Base-by-base conservation (phyloP, 2,888 invertebrate genomes). In the Watsonalla cultraria region DNA sequence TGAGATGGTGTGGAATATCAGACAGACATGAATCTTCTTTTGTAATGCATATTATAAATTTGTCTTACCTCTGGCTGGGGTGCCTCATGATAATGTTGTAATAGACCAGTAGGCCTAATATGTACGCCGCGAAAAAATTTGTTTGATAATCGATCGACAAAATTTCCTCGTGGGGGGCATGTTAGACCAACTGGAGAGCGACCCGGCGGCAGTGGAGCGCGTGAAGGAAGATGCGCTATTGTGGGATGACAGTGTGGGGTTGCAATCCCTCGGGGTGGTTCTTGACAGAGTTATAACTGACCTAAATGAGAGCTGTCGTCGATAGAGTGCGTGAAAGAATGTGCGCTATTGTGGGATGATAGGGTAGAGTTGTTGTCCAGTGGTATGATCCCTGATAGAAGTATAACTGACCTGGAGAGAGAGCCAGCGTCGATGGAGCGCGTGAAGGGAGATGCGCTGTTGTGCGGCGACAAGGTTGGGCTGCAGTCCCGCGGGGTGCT, bases 401-500 rank as follows among this genome's bases (percentile, higher is more conserved):
- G 2, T 24, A 37, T 9, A 8, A 54, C 62, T 54, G 74, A 93
- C 93, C 93, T 93, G 54, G 94, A 94, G 34, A 94, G 85, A 37
- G 92, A 92, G 54, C 92, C 92, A 51, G 94, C 93, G 75, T 95
- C 94, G 73, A 95, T 93, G 51, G 95, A 95, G 79, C 96, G 93
- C 37, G 95, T 94, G 82, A 96, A 96, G 13, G 95, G 94, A 11
- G 92, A 93, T 0, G 80, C 87, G 73, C 92, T 93, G 82, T 96
- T 96, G 72, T 96, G 91, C 8, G 96, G 96, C 50, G 96, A 96
- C 64, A 96, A 80, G 33, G 96, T 96, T 0, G 96, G 96, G 76
- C 96, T 96, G 88, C 96, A 95, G 80, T 96, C 96, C 69, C 96
- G 94, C 9, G 95, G 95, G 33, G 96, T 95, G 66, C 95, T 95